A percentile compares a stretch with the other conserved stretches of the same genome.
These are phyloP conservation scores for Astreopora myriophthalma DNA, from an alignment of 64 coral and sea anemone species.

Conservation along the genomic window DNA sequence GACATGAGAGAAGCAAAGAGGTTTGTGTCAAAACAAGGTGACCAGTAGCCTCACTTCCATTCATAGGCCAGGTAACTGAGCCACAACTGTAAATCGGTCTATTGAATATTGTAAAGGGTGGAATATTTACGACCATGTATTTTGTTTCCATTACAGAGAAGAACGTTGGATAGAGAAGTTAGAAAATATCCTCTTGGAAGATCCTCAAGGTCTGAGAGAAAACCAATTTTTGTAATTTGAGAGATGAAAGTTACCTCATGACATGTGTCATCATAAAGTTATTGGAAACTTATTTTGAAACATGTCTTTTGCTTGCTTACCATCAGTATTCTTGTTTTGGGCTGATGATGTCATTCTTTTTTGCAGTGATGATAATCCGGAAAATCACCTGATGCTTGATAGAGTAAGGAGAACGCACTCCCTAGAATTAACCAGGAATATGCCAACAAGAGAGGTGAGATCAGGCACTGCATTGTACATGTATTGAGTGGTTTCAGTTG, in stretches of 20 bases:
- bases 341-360: background rate
- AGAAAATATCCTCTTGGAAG: conserved; percentile 67
- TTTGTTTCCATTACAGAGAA: conserved; percentile 54
- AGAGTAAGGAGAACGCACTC: conserved; percentile 73
- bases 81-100: too few relatives aligned
- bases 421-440: conserved; percentile 52
- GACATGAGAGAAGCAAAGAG: too few relatives aligned
- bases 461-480: too few relatives aligned
- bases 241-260: conserved; percentile 14
- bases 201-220: conserved; percentile 65
- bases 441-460: conserved; percentile 22
- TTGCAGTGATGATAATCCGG: conserved; percentile 66
- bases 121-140: background rate
- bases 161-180: conserved; percentile 82
- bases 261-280: too few relatives aligned
- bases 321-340: background rate
- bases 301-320: too few relatives aligned
- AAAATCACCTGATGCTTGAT: conserved; percentile 76
- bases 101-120: too few relatives aligned
- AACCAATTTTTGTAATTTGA: background rate
- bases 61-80: too few relatives aligned
- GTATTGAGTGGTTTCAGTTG: too few relatives aligned
- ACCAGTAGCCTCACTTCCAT: too few relatives aligned
- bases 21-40: too few relatives aligned
- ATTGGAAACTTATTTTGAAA: too few relatives aligned